Percentiles rank a stretch among this genome's conserved stretches.
phyloP scores from a whole-genome alignment of 2,113 vertebrate species.

The Syngnathoides biaculeatus region DNA sequence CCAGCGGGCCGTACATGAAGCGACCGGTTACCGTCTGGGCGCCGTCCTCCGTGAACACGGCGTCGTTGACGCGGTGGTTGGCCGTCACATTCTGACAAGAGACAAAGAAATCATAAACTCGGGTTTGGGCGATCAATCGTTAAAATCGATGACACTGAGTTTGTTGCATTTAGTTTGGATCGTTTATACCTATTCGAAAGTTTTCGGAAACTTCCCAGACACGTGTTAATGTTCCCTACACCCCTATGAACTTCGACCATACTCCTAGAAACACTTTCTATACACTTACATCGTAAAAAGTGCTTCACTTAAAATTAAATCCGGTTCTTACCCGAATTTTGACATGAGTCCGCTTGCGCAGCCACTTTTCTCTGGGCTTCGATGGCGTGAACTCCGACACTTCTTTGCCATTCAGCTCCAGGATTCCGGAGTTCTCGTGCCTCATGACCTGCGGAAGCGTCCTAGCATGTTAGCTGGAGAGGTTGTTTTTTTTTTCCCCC shows the following conservation, averaged over 20 bases:
- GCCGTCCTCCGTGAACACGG: slow-evolving; percentile 86
- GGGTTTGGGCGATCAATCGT: no score
- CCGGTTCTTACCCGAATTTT: slow-evolving; percentile 82
- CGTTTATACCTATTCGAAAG: no score
- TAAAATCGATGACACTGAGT: no score
- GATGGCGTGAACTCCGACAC: slow-evolving; percentile 80
- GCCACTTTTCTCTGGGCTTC: slow-evolving; percentile 92
- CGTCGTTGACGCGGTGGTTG: slow-evolving; percentile 92
- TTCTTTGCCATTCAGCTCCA: slow-evolving; percentile 83
- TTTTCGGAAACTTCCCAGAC: no score
- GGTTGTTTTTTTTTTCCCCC: no score
- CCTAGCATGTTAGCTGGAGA: not conserved
- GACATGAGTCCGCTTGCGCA: slow-evolving; percentile 92
- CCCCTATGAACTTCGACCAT: no score
- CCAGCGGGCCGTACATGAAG: slow-evolving; percentile 96
- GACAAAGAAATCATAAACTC: not conserved
- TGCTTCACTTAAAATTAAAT: no score
- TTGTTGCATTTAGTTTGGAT: no score
- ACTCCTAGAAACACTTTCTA: no score
- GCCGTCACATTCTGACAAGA: slow-evolving; percentile 87
- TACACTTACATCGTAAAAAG: no score
- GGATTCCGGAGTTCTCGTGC: slow-evolving; percentile 82
- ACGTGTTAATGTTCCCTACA: no score
- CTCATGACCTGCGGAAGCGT: slow-evolving; percentile 82
- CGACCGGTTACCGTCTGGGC: slow-evolving; percentile 84